These are phyloP conservation scores for Linurgus olivaceus DNA, from an alignment of 2,797 vertebrate genomes.

Conservation along the genomic window DNA sequence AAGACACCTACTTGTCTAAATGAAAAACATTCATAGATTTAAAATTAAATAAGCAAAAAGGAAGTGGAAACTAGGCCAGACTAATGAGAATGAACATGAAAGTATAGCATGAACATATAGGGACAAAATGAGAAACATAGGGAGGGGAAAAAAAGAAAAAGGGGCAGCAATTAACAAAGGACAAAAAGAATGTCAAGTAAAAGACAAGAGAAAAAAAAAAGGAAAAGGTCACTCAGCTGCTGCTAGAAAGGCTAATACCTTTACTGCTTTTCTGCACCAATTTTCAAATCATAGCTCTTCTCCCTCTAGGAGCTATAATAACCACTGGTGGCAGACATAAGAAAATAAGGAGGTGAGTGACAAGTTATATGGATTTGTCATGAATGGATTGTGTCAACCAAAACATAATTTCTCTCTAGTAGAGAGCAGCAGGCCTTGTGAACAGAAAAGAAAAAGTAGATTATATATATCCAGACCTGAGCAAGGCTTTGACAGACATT, in stretches of 20 bases:
- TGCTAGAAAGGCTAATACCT: neutral
- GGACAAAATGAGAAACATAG: neutral
- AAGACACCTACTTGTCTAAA: neutral
- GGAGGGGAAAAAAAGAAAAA: neutral
- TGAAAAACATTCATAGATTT: conserved; percentile 7
- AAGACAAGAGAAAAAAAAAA: neutral
- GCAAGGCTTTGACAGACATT: neutral
- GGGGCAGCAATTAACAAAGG: neutral
- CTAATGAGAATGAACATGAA: conserved; percentile 37
- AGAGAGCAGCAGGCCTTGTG: neutral
- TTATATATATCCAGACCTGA: neutral
- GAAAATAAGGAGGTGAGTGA: neutral
- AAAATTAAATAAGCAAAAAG: neutral
- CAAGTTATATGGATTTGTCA: neutral
- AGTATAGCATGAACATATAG: neutral
- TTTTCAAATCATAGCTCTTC: neutral
- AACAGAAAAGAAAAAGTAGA: neutral
- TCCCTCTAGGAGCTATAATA: neutral
- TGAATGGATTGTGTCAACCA: neutral
- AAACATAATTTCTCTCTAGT: neutral
- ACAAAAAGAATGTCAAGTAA: neutral
- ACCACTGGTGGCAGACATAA: neutral
- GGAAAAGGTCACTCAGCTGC: neutral
- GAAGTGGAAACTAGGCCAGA: conserved; percentile 13
- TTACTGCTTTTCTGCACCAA: neutral